Percentiles rank a stretch among this genome's conserved stretches.
These are phyloP conservation scores for Champsocephalus gunnari DNA, from an alignment of 2,797 vertebrate genomes.

Conservation along the genomic window DNA sequence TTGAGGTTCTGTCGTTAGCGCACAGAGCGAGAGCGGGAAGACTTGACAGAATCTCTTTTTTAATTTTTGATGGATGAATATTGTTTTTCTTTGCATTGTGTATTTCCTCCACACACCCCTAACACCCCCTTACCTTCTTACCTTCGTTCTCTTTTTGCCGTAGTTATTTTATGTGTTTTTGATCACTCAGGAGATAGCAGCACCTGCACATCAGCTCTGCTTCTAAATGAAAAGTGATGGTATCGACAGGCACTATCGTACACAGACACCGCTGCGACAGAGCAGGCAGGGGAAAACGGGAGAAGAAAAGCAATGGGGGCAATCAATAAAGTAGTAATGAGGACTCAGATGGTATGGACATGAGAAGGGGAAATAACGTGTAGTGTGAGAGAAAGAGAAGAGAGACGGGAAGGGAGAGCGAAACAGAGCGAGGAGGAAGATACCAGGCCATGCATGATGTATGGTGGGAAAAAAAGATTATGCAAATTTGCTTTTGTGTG, in stretches of 20 bases:
- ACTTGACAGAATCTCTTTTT: slow-evolving; percentile 50
- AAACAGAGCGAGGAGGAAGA: not conserved
- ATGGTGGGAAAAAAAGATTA: slow-evolving; percentile 13
- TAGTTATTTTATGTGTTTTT: slow-evolving; percentile 38
- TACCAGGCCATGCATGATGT: slow-evolving; percentile 4
- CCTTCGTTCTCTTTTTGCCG: slow-evolving; percentile 20
- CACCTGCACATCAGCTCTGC: slow-evolving; percentile 54
- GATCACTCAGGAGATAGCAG: slow-evolving; percentile 41
- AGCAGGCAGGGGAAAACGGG: slow-evolving; percentile 2
- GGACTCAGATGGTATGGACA: slow-evolving; percentile 43
- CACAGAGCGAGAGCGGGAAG: slow-evolving; percentile 34
- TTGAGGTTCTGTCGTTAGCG: slow-evolving; percentile 49
- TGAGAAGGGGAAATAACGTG: slow-evolving; percentile 36
- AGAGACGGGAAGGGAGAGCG: not conserved
- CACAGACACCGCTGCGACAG: slow-evolving; percentile 37
- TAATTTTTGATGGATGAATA: slow-evolving; percentile 53
- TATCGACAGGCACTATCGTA: slow-evolving; percentile 37
- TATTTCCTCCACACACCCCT: slow-evolving; percentile 36
- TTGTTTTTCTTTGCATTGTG: slow-evolving; percentile 53
- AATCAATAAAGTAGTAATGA: slow-evolving; percentile 69
- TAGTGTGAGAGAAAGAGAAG: slow-evolving; percentile 17
- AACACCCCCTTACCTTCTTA: not conserved
- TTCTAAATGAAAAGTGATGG: slow-evolving; percentile 56
- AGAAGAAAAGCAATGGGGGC: slow-evolving; percentile 40
- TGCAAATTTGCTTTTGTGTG: slow-evolving; percentile 2